Conservation (phyloP, 2,888 invertebrate species). For the Apodemia hepburni region DNA sequence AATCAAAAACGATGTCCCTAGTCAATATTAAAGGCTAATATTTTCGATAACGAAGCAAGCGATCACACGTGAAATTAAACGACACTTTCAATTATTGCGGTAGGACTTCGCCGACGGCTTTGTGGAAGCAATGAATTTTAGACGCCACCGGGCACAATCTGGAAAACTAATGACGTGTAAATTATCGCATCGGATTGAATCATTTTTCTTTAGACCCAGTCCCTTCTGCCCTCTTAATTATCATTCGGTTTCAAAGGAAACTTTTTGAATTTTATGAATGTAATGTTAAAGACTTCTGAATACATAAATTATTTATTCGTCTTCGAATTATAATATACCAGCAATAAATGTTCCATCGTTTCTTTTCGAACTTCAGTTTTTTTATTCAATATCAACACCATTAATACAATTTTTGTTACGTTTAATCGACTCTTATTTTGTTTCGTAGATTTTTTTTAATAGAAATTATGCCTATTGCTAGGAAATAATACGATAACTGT, state of each 20-base stretch:
- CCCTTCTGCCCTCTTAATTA: conserved; percentile 36
- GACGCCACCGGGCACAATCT: conserved; percentile 57
- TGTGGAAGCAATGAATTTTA: conserved; percentile 56
- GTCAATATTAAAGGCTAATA: conserved; percentile 16
- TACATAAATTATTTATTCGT: conserved; percentile 13
- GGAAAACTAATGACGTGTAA: conserved; percentile 70
- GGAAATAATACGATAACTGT: too few species aligned
- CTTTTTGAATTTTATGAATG: conserved; percentile 25
- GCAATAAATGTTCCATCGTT: background rate
- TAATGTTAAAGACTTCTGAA: conserved; percentile 8
- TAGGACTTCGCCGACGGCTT: conserved; percentile 36
- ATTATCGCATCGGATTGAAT: conserved; percentile 66
- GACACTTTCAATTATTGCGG: conserved; percentile 46
- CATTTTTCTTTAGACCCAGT: conserved; percentile 49
- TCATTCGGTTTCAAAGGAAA: conserved; percentile 28
- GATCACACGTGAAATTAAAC: conserved; percentile 52
- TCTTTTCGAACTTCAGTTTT: background rate
- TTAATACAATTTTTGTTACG: background rate
- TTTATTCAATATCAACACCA: background rate
- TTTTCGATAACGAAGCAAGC: conserved; percentile 33
- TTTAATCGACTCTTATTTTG: background rate
- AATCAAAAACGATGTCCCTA: background rate
- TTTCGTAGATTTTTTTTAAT: too few species aligned
- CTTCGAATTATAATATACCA: conserved; percentile 5
- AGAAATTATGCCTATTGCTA: too few species aligned